phyloP scores from a whole-genome alignment of 2,797 vertebrate genomes.

The Gymnothorax reevesii region DNA sequence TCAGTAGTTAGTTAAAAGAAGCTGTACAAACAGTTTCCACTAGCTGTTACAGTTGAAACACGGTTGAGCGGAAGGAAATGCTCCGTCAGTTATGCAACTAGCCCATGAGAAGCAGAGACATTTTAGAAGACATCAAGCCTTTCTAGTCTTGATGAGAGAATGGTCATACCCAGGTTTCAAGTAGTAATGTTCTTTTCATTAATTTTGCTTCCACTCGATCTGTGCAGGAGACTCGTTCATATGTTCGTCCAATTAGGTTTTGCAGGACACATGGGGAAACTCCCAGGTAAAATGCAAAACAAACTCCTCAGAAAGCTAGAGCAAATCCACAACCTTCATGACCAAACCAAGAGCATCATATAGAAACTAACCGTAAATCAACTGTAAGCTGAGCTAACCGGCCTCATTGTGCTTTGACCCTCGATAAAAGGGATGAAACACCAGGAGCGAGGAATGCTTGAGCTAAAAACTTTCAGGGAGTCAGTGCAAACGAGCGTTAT shows the following conservation, averaged over 20 bases:
- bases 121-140: neutral
- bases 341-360: neutral
- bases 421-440: slow-evolving; percentile 6
- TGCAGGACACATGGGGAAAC: neutral
- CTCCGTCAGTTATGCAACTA: neutral
- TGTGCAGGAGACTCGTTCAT: neutral
- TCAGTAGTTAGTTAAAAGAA: neutral
- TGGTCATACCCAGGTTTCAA: neutral
- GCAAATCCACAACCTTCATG: neutral
- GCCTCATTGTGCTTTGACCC: neutral
- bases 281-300: neutral
- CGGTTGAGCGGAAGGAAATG: neutral
- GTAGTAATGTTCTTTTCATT: neutral
- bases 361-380: neutral
- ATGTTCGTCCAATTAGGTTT: neutral
- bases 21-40: neutral
- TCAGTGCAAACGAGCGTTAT: neutral
- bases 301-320: neutral
- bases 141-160: neutral
- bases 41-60: neutral
- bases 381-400: neutral
- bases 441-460: slow-evolving; percentile 51
- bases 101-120: neutral
- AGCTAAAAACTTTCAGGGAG: neutral
- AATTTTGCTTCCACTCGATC: neutral